Percentiles rank a stretch among this genome's conserved stretches.
Conservation (phyloP, 2,888 invertebrate genomes). For the Anorthoa munda region DNA sequence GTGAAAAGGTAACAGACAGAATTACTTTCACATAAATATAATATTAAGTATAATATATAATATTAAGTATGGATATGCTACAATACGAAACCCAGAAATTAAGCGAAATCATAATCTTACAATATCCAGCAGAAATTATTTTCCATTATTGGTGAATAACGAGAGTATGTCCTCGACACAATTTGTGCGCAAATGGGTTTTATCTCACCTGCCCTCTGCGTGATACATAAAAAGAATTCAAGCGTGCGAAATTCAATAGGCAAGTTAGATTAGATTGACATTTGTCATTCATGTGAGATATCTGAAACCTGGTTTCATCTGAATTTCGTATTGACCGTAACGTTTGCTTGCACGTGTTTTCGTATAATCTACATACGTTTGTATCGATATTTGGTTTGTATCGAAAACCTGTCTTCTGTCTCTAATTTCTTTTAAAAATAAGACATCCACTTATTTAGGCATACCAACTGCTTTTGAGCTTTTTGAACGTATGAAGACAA, state of each 20-base stretch:
- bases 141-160: conserved; percentile 28
- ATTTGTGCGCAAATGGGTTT: conserved; percentile 46
- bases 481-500: conserved; percentile 20
- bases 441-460: not conserved
- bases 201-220: conserved; percentile 36
- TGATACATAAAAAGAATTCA: conserved; percentile 44
- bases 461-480: not conserved
- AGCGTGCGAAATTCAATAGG: conserved; percentile 29
- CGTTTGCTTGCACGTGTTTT: conserved; percentile 8
- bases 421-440: not conserved
- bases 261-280: conserved; percentile 43
- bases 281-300: conserved; percentile 42
- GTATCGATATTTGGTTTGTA: not conserved
- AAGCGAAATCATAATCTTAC: conserved; percentile 17
- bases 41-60: not conserved
- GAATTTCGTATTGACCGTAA: conserved; percentile 14
- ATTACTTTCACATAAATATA: too few species aligned
- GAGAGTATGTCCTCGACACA: conserved; percentile 38
- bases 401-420: not conserved
- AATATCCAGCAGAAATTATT: conserved; percentile 24
- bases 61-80: not conserved
- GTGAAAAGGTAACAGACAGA: too few species aligned
- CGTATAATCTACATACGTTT: not conserved
- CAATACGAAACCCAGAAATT: conserved; percentile 27
- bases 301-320: conserved; percentile 17